These are phyloP conservation scores for Drosophila mettleri DNA, from an alignment of 2,888 invertebrate genomes.

Conservation along the genomic window DNA sequence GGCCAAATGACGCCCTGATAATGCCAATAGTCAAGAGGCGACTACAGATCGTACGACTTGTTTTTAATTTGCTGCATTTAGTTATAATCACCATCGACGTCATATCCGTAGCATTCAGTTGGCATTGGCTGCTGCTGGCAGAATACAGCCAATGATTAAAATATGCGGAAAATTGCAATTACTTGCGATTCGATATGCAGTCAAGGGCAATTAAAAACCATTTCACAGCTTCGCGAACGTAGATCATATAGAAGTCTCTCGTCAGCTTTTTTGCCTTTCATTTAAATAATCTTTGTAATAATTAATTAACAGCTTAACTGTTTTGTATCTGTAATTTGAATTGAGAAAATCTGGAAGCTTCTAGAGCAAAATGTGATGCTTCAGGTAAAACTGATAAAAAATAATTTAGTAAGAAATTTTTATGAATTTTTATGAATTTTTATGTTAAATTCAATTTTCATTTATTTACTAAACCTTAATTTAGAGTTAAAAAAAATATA, in stretches of 20 bases:
- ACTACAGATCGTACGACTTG: constrained; percentile 24
- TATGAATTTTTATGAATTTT: neutral
- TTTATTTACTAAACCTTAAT: no score
- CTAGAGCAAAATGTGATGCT: neutral
- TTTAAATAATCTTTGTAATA: neutral
- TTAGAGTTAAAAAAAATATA: no score
- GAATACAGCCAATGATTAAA: neutral
- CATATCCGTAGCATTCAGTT: neutral
- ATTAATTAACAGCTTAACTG: neutral
- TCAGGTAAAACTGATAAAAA: no score
- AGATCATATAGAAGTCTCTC: neutral
- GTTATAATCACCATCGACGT: constrained; percentile 5
- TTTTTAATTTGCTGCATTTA: constrained; percentile 4
- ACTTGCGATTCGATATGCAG: constrained; percentile 7
- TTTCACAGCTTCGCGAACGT: neutral
- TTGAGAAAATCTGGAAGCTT: neutral
- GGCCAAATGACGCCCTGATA: constrained; percentile 37
- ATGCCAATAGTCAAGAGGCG: constrained; percentile 27
- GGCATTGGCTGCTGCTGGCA: neutral
- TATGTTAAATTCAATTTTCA: no score
- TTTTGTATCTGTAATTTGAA: neutral
- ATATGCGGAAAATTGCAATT: constrained; percentile 10
- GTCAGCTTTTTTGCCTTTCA: neutral
- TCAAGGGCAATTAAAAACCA: constrained; percentile 9
- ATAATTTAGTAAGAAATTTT: no score